Percentiles rank a stretch among this genome's conserved stretches.
These are phyloP conservation scores for Ceyx melanurus DNA, from an alignment of 2,113 vertebrate genomes.

Conservation along the genomic window DNA sequence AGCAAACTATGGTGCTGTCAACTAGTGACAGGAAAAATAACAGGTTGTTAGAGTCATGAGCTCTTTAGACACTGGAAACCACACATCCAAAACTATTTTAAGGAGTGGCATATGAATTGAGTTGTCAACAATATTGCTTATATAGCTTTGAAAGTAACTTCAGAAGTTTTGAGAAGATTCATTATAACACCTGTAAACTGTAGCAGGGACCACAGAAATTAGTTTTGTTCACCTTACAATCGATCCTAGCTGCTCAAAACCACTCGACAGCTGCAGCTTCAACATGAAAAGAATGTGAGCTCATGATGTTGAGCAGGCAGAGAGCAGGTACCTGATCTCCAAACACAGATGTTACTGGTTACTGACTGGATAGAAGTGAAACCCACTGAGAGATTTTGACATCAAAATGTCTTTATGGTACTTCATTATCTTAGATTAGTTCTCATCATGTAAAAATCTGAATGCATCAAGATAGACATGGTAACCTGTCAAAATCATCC, in stretches of 20 bases:
- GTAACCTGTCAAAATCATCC: neutral
- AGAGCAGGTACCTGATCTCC: neutral
- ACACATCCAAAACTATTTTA: neutral
- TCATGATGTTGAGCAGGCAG: neutral
- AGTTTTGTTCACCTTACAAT: constrained; percentile 31
- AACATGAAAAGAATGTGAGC: neutral
- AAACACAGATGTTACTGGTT: neutral
- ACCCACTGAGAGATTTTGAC: neutral
- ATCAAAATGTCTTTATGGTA: neutral
- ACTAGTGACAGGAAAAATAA: neutral
- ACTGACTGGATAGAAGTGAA: neutral
- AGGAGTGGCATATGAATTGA: neutral
- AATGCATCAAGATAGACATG: neutral
- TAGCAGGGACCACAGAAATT: neutral
- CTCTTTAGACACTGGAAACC: neutral
- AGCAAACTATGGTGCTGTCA: neutral
- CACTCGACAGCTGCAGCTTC: neutral
- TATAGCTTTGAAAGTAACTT: neutral
- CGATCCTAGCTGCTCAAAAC: constrained; percentile 4
- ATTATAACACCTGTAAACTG: neutral
- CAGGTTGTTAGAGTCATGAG: neutral
- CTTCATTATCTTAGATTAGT: neutral
- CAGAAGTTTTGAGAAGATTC: neutral
- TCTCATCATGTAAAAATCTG: neutral
- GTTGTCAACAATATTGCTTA: neutral